Evolutionary conservation across 2,113 vertebrate species (phyloP).

Genomic region (Hepsetus odoe): DNA sequence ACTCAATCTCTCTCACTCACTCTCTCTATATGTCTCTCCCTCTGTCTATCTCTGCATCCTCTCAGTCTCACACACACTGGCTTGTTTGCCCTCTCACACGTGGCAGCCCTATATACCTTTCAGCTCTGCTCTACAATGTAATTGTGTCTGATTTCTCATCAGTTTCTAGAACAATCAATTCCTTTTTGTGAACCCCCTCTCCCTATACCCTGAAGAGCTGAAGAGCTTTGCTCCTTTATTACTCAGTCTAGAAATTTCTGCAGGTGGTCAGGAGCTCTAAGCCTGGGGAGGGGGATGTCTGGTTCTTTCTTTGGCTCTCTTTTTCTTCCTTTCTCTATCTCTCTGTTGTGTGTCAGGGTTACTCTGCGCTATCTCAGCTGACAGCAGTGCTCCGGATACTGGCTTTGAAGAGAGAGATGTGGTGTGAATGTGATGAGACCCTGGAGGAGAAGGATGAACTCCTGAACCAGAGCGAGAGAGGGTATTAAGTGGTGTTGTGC

Average conservation of each 20-base stretch:
- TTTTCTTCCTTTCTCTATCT: not conserved
- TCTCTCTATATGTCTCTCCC: too few species aligned
- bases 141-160: constrained; percentile 95
- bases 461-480: constrained; percentile 66
- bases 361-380: constrained; percentile 81
- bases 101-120: constrained; percentile 73
- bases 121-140: constrained; percentile 93
- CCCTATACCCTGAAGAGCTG: constrained; percentile 20
- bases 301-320: not conserved
- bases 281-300: constrained; percentile 28
- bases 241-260: constrained; percentile 45
- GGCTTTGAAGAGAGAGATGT: constrained; percentile 73
- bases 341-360: constrained; percentile 79
- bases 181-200: constrained; percentile 75
- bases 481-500: constrained; percentile 70
- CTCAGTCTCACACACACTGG: constrained; percentile 6
- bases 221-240: constrained; percentile 49
- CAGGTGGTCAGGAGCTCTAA: constrained; percentile 39
- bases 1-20: too few species aligned
- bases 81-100: constrained; percentile 12
- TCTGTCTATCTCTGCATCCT: not conserved
- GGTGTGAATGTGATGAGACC: constrained; percentile 75
- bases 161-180: constrained; percentile 93
- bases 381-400: constrained; percentile 68
- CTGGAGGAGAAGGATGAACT: constrained; percentile 78